These are phyloP conservation scores for Cephalopholis sonnerati DNA, from an alignment of 2,113 vertebrate genomes.

Conservation along the genomic window DNA sequence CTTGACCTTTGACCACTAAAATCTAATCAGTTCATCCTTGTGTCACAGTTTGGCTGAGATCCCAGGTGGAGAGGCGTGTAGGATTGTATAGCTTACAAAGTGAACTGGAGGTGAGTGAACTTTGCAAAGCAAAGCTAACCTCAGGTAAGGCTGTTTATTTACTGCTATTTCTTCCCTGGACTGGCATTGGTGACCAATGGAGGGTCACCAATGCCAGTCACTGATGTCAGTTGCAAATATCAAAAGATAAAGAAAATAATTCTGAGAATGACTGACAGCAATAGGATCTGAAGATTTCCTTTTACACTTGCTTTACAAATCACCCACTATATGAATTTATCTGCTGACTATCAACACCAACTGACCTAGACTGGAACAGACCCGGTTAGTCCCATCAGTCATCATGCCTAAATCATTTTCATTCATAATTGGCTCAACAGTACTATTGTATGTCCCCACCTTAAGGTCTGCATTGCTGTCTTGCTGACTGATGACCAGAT, in stretches of 20 bases:
- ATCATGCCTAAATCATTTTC: background rate
- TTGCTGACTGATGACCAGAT: background rate
- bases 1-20: no score
- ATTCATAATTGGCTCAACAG: background rate
- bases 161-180: background rate
- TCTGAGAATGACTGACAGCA: background rate
- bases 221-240: background rate
- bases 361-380: background rate
- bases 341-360: background rate
- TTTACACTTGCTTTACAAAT: background rate
- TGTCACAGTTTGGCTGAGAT: background rate
- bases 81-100: background rate
- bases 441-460: background rate
- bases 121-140: no score
- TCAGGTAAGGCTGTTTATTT: background rate
- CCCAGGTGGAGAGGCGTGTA: no score
- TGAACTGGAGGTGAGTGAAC: background rate
- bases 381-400: background rate
- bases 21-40: no score
- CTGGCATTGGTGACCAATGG: no score
- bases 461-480: background rate
- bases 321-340: background rate
- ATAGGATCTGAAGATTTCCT: background rate
- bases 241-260: background rate
- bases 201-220: no score